phyloP scores from a whole-genome alignment of 2,113 vertebrate genomes.

The Sander vitreus region DNA sequence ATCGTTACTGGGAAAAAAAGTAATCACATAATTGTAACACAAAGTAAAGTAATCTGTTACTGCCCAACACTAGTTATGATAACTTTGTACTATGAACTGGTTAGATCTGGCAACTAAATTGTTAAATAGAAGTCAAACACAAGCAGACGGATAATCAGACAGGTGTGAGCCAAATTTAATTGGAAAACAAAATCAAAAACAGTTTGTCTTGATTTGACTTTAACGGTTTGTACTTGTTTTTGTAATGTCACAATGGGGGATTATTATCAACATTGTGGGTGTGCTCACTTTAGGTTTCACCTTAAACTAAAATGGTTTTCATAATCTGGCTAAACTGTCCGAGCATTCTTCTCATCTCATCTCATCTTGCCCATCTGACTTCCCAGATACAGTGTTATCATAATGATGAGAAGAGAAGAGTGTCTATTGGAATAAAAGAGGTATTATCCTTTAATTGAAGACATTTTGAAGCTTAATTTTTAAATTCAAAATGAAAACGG shows the following conservation, averaged over 20 bases:
- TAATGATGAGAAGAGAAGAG: background rate
- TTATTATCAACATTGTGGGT: background rate
- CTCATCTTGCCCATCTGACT: too few species aligned
- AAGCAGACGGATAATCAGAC: background rate
- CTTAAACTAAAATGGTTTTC: background rate
- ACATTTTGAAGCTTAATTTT: background rate
- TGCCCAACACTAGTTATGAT: too few species aligned
- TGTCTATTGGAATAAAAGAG: background rate
- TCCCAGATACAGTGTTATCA: background rate
- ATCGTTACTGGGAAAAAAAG: too few species aligned
- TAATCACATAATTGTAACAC: too few species aligned
- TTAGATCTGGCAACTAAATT: too few species aligned
- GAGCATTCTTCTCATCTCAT: too few species aligned
- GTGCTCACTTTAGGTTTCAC: background rate
- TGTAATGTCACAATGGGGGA: background rate
- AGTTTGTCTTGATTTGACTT: background rate
- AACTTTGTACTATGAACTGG: too few species aligned
- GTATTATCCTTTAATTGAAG: background rate
- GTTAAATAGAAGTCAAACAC: too few species aligned
- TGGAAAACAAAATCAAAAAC: background rate
- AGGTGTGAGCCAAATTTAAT: background rate
- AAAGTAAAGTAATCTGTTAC: too few species aligned
- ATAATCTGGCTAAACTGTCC: background rate
- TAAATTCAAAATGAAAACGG: background rate
- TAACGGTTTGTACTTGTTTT: background rate